phyloP scores from a whole-genome alignment of 2,888 invertebrate species.

The Leistus spinibarbis region DNA sequence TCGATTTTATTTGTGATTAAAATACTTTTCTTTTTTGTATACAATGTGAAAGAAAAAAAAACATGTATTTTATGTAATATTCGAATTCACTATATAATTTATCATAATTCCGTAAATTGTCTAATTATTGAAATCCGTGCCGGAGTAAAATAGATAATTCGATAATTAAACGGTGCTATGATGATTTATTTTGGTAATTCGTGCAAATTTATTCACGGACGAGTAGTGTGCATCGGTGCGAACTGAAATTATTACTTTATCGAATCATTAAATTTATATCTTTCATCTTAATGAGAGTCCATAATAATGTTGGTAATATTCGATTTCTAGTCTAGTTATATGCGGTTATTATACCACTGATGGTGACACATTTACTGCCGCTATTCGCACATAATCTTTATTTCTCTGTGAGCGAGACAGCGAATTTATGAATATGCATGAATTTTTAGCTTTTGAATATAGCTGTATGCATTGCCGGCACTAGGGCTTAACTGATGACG shows the following conservation, averaged over 20 bases:
- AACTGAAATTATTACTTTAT: constrained; percentile 32
- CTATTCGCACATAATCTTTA: constrained; percentile 18
- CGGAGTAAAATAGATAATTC: too few relatives aligned
- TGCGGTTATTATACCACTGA: constrained; percentile 18
- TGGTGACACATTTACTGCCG: constrained; percentile 17
- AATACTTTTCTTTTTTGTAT: too few relatives aligned
- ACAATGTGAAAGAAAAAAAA: too few relatives aligned
- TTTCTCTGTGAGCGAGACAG: not conserved
- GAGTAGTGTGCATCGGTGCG: not conserved
- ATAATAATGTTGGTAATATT: constrained; percentile 32
- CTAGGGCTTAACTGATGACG: too few relatives aligned
- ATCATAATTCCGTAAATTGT: too few relatives aligned
- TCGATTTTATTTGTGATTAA: too few relatives aligned
- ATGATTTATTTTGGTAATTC: constrained; percentile 27
- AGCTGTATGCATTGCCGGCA: too few relatives aligned
- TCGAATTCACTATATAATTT: too few relatives aligned
- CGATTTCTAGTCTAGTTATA: not conserved
- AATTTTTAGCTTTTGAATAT: too few relatives aligned
- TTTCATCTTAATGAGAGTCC: constrained; percentile 29
- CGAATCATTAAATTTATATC: constrained; percentile 37
- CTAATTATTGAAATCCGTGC: too few relatives aligned
- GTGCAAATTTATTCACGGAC: constrained; percentile 21
- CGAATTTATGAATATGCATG: too few relatives aligned
- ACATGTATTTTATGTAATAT: too few relatives aligned
- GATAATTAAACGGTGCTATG: constrained; percentile 11